phyloP scores from a whole-genome alignment of 2,113 vertebrate species.

The Ondatra zibethicus region DNA sequence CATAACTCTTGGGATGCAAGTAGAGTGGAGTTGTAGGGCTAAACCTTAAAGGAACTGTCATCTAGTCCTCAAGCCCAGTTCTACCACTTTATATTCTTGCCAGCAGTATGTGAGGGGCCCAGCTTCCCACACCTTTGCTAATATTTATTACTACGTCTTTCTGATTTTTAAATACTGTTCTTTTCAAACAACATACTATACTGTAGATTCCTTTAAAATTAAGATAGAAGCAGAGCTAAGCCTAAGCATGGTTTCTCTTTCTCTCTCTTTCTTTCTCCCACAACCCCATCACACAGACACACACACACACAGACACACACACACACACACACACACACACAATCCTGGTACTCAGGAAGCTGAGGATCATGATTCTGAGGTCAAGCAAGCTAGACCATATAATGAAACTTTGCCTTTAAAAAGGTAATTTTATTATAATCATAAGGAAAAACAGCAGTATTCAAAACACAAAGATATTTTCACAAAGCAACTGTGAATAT shows the following conservation, averaged over 20 bases:
- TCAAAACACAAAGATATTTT: neutral
- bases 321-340: neutral
- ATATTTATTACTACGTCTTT: neutral
- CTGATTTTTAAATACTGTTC: neutral
- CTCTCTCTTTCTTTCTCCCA: neutral
- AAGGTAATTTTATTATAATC: neutral
- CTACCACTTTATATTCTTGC: neutral
- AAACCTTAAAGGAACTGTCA: neutral
- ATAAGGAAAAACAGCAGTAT: neutral
- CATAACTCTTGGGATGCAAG: neutral
- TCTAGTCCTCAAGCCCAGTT: neutral
- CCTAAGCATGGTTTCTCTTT: neutral
- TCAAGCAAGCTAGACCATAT: neutral
- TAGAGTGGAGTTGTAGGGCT: neutral
- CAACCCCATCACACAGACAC: too few relatives aligned
- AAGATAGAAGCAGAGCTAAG: neutral
- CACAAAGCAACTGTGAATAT: neutral
- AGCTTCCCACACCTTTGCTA: neutral
- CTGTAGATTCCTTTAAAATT: constrained; percentile 7
- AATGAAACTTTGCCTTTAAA: neutral
- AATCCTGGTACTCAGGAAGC: neutral
- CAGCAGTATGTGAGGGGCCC: neutral
- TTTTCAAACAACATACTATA: neutral
- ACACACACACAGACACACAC: neutral
- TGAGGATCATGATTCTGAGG: neutral